phyloP scores from a whole-genome alignment of 2,797 vertebrate species.

The Peromyscus nudipes region DNA sequence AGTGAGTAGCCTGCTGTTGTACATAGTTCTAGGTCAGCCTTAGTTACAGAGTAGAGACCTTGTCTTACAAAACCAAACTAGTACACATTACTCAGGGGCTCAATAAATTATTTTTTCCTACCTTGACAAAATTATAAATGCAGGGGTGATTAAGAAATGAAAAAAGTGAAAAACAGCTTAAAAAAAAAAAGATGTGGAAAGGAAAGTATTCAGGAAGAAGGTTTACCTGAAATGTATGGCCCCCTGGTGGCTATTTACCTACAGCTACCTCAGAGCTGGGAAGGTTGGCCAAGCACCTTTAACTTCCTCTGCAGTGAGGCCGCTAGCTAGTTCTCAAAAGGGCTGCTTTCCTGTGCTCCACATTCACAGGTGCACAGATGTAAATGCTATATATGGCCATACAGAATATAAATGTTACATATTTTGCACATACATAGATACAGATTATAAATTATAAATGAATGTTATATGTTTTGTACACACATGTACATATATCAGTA shows the following conservation, averaged over 20 bases:
- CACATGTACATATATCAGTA: not conserved
- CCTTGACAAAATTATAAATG: not conserved
- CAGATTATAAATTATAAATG: not conserved
- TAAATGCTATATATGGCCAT: not conserved
- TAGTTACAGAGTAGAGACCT: not conserved
- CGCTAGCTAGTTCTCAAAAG: not conserved
- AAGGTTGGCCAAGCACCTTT: not conserved
- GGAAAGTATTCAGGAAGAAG: not conserved
- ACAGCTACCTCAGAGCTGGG: not conserved
- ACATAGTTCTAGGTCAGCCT: not conserved
- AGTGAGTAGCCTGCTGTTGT: not conserved
- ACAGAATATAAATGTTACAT: not conserved
- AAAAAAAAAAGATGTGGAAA: slow-evolving; percentile 20
- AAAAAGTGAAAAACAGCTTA: slow-evolving; percentile 14
- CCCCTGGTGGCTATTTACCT: not conserved
- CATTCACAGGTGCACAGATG: too few species aligned
- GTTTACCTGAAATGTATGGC: not conserved
- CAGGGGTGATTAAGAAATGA: slow-evolving; percentile 2
- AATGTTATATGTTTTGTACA: not conserved
- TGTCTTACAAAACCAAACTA: not conserved
- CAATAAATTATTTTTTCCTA: not conserved
- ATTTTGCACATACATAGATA: not conserved
- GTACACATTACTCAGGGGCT: too few species aligned
- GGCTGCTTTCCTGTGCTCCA: not conserved
- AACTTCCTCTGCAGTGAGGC: not conserved